Percentiles rank a stretch among this genome's conserved stretches.
phyloP scores from a whole-genome alignment of 1,140 invertebrate genomes.

The Holotrichia oblita region DNA sequence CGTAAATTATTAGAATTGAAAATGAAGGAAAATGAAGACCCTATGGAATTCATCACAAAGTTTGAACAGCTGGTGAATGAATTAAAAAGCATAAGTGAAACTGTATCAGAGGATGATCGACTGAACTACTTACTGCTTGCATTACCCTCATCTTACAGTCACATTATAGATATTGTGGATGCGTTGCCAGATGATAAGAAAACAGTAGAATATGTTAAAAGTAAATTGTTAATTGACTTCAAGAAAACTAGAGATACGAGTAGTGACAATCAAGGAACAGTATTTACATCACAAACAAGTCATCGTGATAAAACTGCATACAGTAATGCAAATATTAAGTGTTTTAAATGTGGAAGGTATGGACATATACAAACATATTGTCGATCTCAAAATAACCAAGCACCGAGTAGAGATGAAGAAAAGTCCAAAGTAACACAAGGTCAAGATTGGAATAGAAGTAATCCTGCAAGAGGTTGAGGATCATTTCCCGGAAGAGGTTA shows the following conservation, averaged over 20 bases:
- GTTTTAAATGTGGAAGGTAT: slow-evolving; percentile 33
- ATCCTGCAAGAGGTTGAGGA: not conserved
- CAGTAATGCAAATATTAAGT: not conserved
- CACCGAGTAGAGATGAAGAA: slow-evolving; percentile 6
- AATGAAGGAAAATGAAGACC: slow-evolving; percentile 42
- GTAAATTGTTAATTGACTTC: slow-evolving; percentile 35
- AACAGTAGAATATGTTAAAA: slow-evolving; percentile 44
- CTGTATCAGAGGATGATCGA: not conserved
- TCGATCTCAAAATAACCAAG: not conserved
- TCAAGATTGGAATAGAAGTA: not conserved
- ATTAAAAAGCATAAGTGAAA: slow-evolving; percentile 29
- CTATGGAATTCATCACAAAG: slow-evolving; percentile 29
- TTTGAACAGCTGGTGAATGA: slow-evolving; percentile 44
- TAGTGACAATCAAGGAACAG: slow-evolving; percentile 7
- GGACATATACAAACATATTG: slow-evolving; percentile 37
- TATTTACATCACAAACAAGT: not conserved
- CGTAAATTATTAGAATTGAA: slow-evolving; percentile 38
- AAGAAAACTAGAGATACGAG: slow-evolving; percentile 23
- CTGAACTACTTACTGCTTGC: slow-evolving; percentile 41
- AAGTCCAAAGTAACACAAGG: not conserved
- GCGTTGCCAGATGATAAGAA: slow-evolving; percentile 32
- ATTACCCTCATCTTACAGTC: slow-evolving; percentile 37
- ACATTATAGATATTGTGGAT: slow-evolving; percentile 43
- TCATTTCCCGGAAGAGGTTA: not conserved
- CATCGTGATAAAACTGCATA: not conserved